phyloP scores from a whole-genome alignment of 2,113 vertebrate species.

The Percopsis transmontana region DNA sequence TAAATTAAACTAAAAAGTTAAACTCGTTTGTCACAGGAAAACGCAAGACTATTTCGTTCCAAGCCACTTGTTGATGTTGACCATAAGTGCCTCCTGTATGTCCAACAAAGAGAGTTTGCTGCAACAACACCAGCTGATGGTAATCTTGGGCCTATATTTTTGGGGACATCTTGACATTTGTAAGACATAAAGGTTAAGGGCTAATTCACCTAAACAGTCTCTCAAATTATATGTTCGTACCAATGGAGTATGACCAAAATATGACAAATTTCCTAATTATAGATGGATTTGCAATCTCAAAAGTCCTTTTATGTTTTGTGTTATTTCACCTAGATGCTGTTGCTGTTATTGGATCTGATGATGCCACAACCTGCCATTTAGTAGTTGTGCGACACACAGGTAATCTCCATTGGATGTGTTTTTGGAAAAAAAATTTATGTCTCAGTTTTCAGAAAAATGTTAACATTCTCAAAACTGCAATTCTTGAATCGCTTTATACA shows the following conservation, averaged over 20 bases:
- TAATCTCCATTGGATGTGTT: slow-evolving; percentile 52
- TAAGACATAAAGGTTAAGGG: too few species aligned
- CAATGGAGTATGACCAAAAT: background rate
- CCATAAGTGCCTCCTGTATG: slow-evolving; percentile 88
- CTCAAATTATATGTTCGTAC: too few species aligned
- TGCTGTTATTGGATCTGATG: slow-evolving; percentile 91
- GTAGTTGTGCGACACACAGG: slow-evolving; percentile 94
- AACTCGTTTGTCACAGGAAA: slow-evolving; percentile 80
- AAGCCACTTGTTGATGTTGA: slow-evolving; percentile 82
- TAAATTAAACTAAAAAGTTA: background rate
- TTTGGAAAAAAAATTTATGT: too few species aligned
- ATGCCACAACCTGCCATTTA: slow-evolving; percentile 97
- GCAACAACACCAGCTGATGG: slow-evolving; percentile 90
- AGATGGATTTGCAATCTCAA: background rate
- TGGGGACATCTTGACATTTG: background rate
- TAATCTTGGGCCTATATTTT: slow-evolving; percentile 67
- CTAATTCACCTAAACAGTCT: background rate
- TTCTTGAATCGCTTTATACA: too few species aligned
- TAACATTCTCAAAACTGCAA: too few species aligned
- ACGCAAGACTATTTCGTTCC: slow-evolving; percentile 83
- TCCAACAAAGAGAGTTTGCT: slow-evolving; percentile 95
- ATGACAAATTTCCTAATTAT: too few species aligned
- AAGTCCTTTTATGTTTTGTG: background rate
- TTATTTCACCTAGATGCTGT: slow-evolving; percentile 79
- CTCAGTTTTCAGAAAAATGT: too few species aligned